phyloP scores from a whole-genome alignment of 2,888 invertebrate genomes.

The Watsonalla cultraria region DNA sequence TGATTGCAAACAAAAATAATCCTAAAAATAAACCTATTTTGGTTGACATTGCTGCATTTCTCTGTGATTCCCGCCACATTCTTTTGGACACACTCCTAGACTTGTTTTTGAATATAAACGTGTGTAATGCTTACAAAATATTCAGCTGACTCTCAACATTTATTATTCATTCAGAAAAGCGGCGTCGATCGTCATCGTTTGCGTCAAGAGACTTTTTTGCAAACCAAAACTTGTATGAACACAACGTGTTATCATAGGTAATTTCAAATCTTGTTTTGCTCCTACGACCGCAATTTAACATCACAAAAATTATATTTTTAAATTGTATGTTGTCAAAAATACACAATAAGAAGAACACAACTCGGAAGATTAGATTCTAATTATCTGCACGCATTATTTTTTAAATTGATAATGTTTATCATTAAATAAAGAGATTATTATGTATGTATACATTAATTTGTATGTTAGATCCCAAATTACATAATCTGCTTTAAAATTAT shows the following conservation, averaged over 20 bases:
- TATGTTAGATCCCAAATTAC: too few species aligned
- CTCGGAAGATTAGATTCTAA: too few species aligned
- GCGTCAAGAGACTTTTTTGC: conserved; percentile 33
- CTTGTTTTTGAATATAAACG: not conserved
- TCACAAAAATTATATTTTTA: too few species aligned
- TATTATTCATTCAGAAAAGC: conserved; percentile 15
- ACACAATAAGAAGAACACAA: too few species aligned
- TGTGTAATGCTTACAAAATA: conserved; percentile 11
- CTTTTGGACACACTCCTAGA: not conserved
- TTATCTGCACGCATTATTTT: too few species aligned
- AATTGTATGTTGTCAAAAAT: too few species aligned
- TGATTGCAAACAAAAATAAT: too few species aligned
- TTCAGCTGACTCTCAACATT: conserved; percentile 5
- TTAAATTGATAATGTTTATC: too few species aligned
- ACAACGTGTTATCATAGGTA: conserved; percentile 5
- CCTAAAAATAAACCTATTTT: not conserved
- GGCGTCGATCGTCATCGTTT: conserved; percentile 16
- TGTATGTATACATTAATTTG: too few species aligned
- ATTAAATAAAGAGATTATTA: too few species aligned
- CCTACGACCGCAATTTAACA: not conserved
- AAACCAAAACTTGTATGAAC: conserved; percentile 25
- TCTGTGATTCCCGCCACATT: not conserved
- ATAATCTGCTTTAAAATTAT: too few species aligned
- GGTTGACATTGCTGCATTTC: not conserved
- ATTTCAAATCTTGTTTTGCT: not conserved